Evolutionary conservation across 1,140 invertebrate species (phyloP), one percentile per base, ranked within the genome.

Genomic region (Chrysopa pallens): DNA sequence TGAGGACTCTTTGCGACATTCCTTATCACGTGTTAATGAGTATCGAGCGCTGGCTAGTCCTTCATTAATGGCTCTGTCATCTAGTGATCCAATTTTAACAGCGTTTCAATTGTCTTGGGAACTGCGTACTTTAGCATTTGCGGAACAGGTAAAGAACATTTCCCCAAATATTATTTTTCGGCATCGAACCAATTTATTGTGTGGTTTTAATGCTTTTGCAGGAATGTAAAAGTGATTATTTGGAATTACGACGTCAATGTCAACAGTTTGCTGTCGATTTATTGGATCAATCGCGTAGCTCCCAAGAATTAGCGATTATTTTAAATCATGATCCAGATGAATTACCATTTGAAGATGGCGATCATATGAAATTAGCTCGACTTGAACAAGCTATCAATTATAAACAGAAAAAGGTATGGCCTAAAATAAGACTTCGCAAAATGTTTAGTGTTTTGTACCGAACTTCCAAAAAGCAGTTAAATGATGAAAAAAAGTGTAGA

Each of bases 331-430:
- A 88, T 58, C 81, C 82, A 0, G 69, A 76, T 4, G 70, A 71
- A 45, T 68, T 71, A 2, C 71, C 71, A 6, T 76, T 74, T 44
- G 71, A 76, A 52, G 73, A 73, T 40, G 79, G 72, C 1, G 78
- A 80, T 50, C 74, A 77, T 43, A 80, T 81, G 71, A 83, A 80
- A 52, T 63, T 93, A 11, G 77, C 79, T 1, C 66, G 87, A 40
- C 64, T 96, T 6, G 83, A 92, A 55, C 64, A 90, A 36, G 90
- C 90, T 1, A 87, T 96, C 40, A 73, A 83, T 48, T 91, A 87
- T 58, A 90, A 91, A 55, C 92, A 96, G 60, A 96, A 95, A 61
- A 83, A 80, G 69, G 85, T 88, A 52, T n/a, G n/a, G n/a, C n/a
- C n/a, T n/a, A n/a, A n/a, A n/a, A n/a, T n/a, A n/a, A n/a, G n/a